Base-by-base conservation (phyloP, 2,797 vertebrate species). In the Sebastes steindachneri region DNA sequence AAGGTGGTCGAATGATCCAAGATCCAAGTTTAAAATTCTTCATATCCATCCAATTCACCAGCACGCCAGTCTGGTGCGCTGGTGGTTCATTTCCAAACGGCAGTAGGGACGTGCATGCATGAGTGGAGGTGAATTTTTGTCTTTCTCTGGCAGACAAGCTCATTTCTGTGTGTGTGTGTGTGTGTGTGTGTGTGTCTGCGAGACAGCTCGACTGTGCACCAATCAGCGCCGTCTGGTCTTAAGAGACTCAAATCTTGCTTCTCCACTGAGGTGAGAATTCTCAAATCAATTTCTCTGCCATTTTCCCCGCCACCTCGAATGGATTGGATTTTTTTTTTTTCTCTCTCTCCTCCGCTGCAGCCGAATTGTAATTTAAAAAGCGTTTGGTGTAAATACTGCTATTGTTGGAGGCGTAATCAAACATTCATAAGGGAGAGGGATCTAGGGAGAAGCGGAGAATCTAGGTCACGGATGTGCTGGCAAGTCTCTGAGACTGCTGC, bases 371-470 rank as follows among this genome's bases (percentile, higher is more conserved):
- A 93, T 94, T 93, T 88, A 73, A 91, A 95, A 90, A 93, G 86
- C 68, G 64, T 83, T 92, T 91, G 90, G 89, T 91, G 87, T 92
- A 91, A 95, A 94, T 92, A 91, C 92, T 65, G 90, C 94, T 92
- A 92, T 95, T 96, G 95, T 95, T 88, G 85, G 92, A 94, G 92
- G 91, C 77, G 73, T 94, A 93, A 95, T 96, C 95, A 96, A 95
- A 95, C 94, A 95, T 96, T 95, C 93, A 96, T 95, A 92, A 96
- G 93, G 55, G 74, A 90, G 90, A 86, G 81, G 93, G 93, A 94
- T 94, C 91, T 77, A 45, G 93, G 89, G 91, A 92, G 91, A 90
- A 89, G 89, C 82, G 63, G 65, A 77, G 89, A 96, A 96, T 95
- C 93, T 96, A 94, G 96, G 95, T 96, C 96, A 96, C 74, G 83